Evolutionary conservation across 2,113 vertebrate species (phyloP).

Genomic region (Scolopax mira): DNA sequence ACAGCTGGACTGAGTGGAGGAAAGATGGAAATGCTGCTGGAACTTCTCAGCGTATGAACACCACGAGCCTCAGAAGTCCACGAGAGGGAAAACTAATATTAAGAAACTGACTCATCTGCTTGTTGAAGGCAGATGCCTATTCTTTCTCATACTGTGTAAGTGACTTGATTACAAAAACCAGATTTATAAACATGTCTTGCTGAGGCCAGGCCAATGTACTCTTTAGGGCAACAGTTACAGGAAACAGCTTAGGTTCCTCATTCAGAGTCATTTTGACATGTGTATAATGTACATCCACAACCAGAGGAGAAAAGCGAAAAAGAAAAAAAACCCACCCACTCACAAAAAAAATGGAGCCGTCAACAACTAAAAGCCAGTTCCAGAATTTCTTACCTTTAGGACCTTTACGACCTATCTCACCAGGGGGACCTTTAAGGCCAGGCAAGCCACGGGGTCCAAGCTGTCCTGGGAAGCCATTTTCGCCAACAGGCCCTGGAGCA

Average conservation of each 20-base stretch:
- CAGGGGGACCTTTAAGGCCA: slow-evolving; percentile 93
- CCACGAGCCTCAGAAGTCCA: not conserved
- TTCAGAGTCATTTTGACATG: not conserved
- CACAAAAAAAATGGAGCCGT: not conserved
- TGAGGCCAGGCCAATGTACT: not conserved
- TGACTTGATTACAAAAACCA: not conserved
- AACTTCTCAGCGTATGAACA: not conserved
- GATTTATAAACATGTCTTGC: not conserved
- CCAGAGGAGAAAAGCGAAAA: not conserved
- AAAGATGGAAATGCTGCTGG: not conserved
- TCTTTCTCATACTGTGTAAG: not conserved
- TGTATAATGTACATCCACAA: not conserved
- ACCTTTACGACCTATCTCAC: slow-evolving; percentile 84
- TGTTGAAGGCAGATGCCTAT: not conserved
- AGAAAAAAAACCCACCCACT: not conserved
- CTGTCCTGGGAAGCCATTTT: slow-evolving; percentile 94
- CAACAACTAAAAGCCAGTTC: not conserved
- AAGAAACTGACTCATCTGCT: not conserved
- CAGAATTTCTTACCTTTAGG: slow-evolving; percentile 85
- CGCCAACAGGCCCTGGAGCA: slow-evolving; percentile 83
- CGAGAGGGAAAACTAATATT: not conserved
- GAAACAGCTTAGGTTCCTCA: not conserved
- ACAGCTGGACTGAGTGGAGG: not conserved
- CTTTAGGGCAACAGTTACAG: not conserved
- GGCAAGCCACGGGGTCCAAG: slow-evolving; percentile 89